Base-by-base conservation (phyloP, 2,113 vertebrate genomes). In the Petromus typicus region DNA sequence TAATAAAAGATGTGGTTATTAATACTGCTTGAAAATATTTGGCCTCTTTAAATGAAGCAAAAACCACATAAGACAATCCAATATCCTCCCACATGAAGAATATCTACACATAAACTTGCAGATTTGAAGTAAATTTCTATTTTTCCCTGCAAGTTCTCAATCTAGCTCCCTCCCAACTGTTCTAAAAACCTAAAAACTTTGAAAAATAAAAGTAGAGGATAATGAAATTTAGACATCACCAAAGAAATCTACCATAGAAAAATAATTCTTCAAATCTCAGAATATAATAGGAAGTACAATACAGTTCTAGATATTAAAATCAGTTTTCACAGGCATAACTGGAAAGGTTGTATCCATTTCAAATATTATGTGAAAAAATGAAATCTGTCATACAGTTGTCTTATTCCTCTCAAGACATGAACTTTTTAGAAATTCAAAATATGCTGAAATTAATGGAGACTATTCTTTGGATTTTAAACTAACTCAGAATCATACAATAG, bases 391-490 rank as follows among this genome's bases (percentile, higher is more conserved):
- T 78, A 69, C 25, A 86, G 69, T 88, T 93, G 17, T 91, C 87
- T 94, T 81, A 48, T 88, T 89, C 76, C 90, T 86, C 48, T 61
- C 80, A 93, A 92, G 71, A 86, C 34, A 57, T 73, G 83, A 94
- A 54, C 45, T 93, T 98, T 98, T 93, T 96, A 14, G n/a, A 94
- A 93, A 86, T 71, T 95, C 18, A 10, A 85, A 96, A 20, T 90
- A 83, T 88, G 90, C 86, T 93, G 84, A 94, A 96, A 95, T 96
- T 97, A 97, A 95, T 96, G 1, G 32, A 94, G 37, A 82, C 57
- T 76, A 76, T 92, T 90, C 94, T 91, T 96, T 88, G 92, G 61
- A 86, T 95, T 96, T 91, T 86, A 96, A 98, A 92, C 40, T 90
- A 94, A 80, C 71, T 96, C 89, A 63, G 94, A 92, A 71, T 92